Evolutionary conservation across 2,888 invertebrate species (phyloP), one percentile per base, ranked within the genome.

Genomic region (Dione vanillae): DNA sequence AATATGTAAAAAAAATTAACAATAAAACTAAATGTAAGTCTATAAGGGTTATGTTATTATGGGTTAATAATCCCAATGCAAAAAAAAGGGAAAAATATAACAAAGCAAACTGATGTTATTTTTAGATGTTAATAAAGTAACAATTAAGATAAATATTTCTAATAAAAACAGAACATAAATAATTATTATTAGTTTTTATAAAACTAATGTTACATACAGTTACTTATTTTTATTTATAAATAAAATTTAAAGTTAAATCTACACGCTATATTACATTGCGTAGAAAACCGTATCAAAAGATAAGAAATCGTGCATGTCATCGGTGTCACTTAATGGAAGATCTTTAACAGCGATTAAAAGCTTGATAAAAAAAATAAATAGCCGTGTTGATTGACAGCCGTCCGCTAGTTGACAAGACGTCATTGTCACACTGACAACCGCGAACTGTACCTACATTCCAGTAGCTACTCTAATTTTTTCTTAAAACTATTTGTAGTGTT

Each of bases 291-390:
- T 85, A 78, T 77, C 88, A 70, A 85, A 85, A 82, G 75, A 70
- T 67, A 69, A 37, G 74, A 80, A 83, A 85, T 90, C 89, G 88
- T 90, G 90, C 90, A 83, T 86, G 84, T 89, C 90, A 89, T 86
- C 85, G 87, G 82, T 83, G 79, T 78, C 80, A 81, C 79, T 85
- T 83, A 89, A 86, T 85, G 81, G 79, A 80, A 87, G 87, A 86
- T 87, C 83, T 85, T 88, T 88, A 83, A 78, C 84, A 80, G 72
- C 85, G 87, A 90, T 92, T 91, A 90, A 84, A 78, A 85, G 83
- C 80, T 84, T 82, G 86, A 85, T 84, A 87, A 82, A 85, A 88
- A 49, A 86, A 75, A 61, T 70, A 82, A 79, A 83, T 75, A 76
- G 58, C 70, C 41, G 61, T 65, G 61, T 69, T 71, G 75, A 76